phyloP scores from a whole-genome alignment of 2,888 invertebrate genomes.

The Eilema caniola region DNA sequence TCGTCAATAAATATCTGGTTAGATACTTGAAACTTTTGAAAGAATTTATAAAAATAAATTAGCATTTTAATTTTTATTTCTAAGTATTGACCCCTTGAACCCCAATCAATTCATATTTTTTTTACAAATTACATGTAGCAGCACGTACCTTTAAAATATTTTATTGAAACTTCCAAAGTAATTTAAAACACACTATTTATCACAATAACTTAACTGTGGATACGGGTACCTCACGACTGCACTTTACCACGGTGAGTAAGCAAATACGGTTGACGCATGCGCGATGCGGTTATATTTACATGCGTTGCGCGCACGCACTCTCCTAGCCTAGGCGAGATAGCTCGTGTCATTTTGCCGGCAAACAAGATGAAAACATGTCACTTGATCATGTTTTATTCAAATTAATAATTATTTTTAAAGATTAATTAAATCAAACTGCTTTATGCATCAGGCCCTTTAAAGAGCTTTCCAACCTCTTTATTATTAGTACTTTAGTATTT shows the following conservation, averaged over 20 bases:
- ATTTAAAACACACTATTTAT: conserved; percentile 29
- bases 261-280: conserved; percentile 47
- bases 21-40: no score
- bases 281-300: conserved; percentile 47
- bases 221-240: conserved; percentile 35
- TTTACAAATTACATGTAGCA: no score
- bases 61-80: no score
- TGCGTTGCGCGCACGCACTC: conserved; percentile 27
- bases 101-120: no score
- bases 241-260: conserved; percentile 42
- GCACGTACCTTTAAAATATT: conserved; percentile 7
- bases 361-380: not conserved
- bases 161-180: not conserved
- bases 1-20: no score
- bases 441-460: no score
- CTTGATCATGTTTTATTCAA: no score
- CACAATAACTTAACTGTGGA: conserved; percentile 29
- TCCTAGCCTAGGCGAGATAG: conserved; percentile 12
- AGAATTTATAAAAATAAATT: no score
- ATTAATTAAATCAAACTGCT: not conserved
- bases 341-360: conserved; percentile 6
- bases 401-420: no score
- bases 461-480: no score
- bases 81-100: no score
- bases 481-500: no score